These are phyloP conservation scores for Eleginops maclovinus DNA, from an alignment of 2,113 vertebrate species.

Conservation along the genomic window DNA sequence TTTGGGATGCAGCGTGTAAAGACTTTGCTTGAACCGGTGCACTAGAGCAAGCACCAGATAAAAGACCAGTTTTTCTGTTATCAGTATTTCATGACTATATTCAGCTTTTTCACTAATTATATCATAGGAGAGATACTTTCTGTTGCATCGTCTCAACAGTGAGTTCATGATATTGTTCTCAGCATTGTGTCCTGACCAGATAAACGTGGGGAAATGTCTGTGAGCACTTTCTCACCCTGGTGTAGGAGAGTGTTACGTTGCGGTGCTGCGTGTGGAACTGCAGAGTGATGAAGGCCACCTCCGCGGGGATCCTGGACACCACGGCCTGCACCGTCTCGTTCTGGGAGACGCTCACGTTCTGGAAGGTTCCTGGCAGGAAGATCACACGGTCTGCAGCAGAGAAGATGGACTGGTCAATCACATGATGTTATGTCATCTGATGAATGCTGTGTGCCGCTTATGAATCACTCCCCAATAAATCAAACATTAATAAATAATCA, in stretches of 20 bases:
- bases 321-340: constrained; percentile 86
- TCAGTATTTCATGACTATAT: too few species aligned
- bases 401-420: neutral
- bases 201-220: neutral
- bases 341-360: constrained; percentile 85
- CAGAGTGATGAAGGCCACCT: constrained; percentile 87
- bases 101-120: too few species aligned
- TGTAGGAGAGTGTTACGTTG: constrained; percentile 89
- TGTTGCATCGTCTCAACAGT: too few species aligned
- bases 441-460: neutral
- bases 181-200: too few species aligned
- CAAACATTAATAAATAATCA: neutral
- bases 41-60: too few species aligned
- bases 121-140: too few species aligned
- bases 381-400: constrained; percentile 85
- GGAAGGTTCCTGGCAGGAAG: constrained; percentile 90
- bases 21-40: too few species aligned
- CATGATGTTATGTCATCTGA: neutral
- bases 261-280: constrained; percentile 91
- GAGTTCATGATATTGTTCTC: too few species aligned
- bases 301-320: constrained; percentile 84
- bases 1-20: too few species aligned
- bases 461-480: neutral
- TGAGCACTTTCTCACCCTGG: constrained; percentile 80
- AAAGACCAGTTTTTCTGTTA: too few species aligned